Conservation (phyloP, 53 echinoderm and acorn worm species). For the Holothuria scabra region DNA sequence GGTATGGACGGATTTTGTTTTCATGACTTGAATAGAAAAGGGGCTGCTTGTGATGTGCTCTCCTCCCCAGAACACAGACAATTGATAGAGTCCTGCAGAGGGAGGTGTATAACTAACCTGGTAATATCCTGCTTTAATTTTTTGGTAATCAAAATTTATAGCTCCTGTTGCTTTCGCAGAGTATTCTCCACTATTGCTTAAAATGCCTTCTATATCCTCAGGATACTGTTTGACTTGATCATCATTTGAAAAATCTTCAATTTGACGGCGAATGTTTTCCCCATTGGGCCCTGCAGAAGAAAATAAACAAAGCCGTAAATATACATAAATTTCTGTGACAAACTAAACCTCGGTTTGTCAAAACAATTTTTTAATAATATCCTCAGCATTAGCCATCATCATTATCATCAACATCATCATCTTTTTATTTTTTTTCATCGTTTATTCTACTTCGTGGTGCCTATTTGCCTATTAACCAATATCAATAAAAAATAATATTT, state of each 20-base stretch:
- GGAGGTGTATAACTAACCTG: constrained; percentile 87
- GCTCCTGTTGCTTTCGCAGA: constrained; percentile 31
- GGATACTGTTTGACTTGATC: constrained; percentile 25
- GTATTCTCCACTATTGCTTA: constrained; percentile 22
- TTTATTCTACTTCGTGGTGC: too few relatives aligned
- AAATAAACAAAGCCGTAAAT: too few relatives aligned
- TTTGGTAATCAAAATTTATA: constrained; percentile 84
- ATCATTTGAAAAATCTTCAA: constrained; percentile 54
- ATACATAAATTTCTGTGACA: too few relatives aligned
- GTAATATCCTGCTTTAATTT: constrained; percentile 80
- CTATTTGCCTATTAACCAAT: too few relatives aligned
- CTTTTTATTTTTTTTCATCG: too few relatives aligned
- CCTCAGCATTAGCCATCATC: too few relatives aligned
- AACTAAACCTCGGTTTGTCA: too few relatives aligned
- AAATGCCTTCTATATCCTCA: constrained; percentile 53
- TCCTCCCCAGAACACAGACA: constrained; percentile 89
- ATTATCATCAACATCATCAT: too few relatives aligned
- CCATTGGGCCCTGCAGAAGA: constrained; percentile 45
- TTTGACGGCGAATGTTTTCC: constrained; percentile 70
- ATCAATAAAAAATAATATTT: too few relatives aligned
- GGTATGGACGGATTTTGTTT: neutral
- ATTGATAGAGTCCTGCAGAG: constrained; percentile 61
- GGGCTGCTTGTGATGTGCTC: constrained; percentile 96
- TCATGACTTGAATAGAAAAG: constrained; percentile 64
- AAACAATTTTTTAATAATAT: too few relatives aligned